A percentile compares a stretch with the other conserved stretches of the same genome.
These are phyloP conservation scores for Dysdera silvatica DNA, from an alignment of 1,140 invertebrate genomes.

Conservation along the genomic window DNA sequence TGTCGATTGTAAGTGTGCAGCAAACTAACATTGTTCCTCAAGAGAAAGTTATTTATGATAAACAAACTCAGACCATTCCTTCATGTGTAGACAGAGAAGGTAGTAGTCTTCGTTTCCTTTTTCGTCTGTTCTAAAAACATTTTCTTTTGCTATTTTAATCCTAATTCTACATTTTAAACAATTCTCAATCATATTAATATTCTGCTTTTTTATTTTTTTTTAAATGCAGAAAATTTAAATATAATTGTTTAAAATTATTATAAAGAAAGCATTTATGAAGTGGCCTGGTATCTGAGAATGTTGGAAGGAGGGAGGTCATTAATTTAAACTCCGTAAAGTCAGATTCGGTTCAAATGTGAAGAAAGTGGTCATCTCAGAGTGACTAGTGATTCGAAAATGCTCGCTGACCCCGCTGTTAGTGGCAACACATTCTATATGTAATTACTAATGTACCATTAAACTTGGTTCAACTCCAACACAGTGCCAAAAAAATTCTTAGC, in stretches of 20 bases:
- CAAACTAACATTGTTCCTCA: conserved; percentile 90
- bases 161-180: background rate
- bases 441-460: too few species aligned
- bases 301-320: too few species aligned
- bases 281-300: too few species aligned
- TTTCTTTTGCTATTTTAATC: background rate
- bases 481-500: too few species aligned
- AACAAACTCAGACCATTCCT: conserved; percentile 81
- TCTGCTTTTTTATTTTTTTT: background rate
- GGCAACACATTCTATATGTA: too few species aligned
- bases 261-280: too few species aligned
- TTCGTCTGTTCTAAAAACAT: background rate
- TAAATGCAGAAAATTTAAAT: background rate
- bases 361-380: too few species aligned
- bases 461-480: too few species aligned
- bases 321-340: too few species aligned
- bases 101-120: background rate
- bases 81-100: conserved; percentile 20
- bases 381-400: too few species aligned
- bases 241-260: background rate
- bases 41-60: conserved; percentile 83
- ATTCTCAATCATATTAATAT: background rate
- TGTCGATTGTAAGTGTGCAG: conserved; percentile 67
- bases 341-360: too few species aligned
- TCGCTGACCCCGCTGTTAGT: too few species aligned